Evolutionary conservation across 2,113 vertebrate genomes (phyloP), one percentile per base, ranked within the genome.

Genomic region (Pipra filicauda): DNA sequence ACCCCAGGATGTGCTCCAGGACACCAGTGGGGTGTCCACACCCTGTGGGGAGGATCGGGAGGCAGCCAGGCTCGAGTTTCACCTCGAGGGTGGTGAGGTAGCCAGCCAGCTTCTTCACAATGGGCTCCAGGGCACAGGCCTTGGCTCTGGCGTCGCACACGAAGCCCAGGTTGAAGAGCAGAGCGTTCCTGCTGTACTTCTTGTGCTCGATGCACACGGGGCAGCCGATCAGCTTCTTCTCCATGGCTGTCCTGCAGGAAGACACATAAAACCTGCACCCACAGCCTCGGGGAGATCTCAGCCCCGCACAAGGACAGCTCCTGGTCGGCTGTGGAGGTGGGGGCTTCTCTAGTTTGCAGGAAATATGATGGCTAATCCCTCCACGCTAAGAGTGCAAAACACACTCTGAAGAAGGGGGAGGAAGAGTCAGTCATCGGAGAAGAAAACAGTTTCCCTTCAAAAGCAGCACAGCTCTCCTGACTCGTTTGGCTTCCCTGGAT

Each of bases 171-270:
- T 99, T 99, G 97, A 99, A 99, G 65, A 99, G 99, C 90, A 99
- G 98, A 18, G 99, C 99, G 0, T 99, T 99, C 35, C 99, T 97
- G 84, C 99, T 99, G 95, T 99, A 99, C 88, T 99, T 99, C 96
- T 99, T 99, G 96, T 99, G 99, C 88, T 99, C 99, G 1, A 99
- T 99, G 96, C 99, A 99, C 67, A 99, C 99, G 0, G 99, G 99
- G 95, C 99, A 99, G 27, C 99, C 99, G 3, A 99, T 99, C 67
- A 99, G 97, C 96, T 99, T 99, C 96, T 99, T 99, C 55, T 99
- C 99, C 99, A 99, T 99, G 24, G 99, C 99, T 1, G 99, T 99
- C 69, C 99, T 99, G 74, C 2, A 5, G 43, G 54, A 37, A 90
- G 51, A 85, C 39, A 66, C 67, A 37, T 2, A 54, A 0, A 35